A percentile compares a stretch with the other conserved stretches of the same genome.
phyloP scores from a whole-genome alignment of 2,888 invertebrate genomes.

The Ariolimax columbianus region DNA sequence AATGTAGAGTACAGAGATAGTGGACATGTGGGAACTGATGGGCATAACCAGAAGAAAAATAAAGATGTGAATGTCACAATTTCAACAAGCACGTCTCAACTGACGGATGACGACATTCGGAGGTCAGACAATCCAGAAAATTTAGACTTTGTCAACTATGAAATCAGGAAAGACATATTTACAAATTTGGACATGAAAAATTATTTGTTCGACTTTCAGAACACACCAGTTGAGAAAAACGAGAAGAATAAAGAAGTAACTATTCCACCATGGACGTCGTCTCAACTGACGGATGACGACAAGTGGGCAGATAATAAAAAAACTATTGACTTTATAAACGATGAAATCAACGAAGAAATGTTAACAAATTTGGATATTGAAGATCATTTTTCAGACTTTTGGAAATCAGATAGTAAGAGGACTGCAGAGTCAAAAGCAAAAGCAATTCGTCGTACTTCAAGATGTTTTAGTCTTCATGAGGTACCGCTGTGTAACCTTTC shows the following conservation, averaged over 20 bases:
- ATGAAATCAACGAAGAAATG: background rate
- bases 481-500: conserved; percentile 8
- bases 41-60: background rate
- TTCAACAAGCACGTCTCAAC: background rate
- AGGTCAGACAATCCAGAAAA: background rate
- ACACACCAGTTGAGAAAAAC: background rate
- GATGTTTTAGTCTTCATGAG: conserved; percentile 18
- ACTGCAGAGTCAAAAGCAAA: background rate
- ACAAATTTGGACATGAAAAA: background rate
- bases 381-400: background rate
- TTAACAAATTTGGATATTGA: background rate
- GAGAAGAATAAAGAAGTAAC: background rate
- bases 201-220: background rate
- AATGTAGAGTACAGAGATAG: background rate
- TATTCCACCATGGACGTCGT: background rate
- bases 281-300: background rate
- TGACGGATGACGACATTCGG: background rate
- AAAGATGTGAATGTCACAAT: background rate
- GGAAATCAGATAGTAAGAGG: no score
- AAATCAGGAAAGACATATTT: background rate
- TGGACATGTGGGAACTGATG: background rate
- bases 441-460: conserved; percentile 14
- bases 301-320: background rate
- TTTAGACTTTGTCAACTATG: background rate
- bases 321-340: background rate